Base-by-base conservation (phyloP, 2,888 invertebrate species). In the Eilema depressum region DNA sequence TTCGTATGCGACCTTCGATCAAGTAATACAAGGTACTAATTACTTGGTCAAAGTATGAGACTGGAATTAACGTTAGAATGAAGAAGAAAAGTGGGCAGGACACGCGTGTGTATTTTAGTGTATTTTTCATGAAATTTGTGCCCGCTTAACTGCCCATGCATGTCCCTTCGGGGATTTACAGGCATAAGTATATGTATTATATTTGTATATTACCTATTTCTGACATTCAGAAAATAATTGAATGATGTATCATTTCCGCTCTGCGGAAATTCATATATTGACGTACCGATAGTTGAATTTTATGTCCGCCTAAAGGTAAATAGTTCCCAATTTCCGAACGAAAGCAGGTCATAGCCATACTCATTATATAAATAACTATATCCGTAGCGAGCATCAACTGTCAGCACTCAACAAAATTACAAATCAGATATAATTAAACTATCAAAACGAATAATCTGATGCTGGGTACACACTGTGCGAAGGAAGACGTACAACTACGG, bases 401-500 rank as follows among this genome's bases (percentile, higher is more conserved):
- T 53, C 67, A 23, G 53, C 60, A 26, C 23, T 41, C 14, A 56
- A 61, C 20, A 10, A 30, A 57, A 26, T 57, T 26, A 65, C 63
- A 26, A 64, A 53, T 61, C 20, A 28, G 8, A 5, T 62, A 37
- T 61, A 66, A 70, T 70, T 65, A 28, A 70, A 37, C 69, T 70
- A 66, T 66, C 69, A 61, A 56, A 70, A 56, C 41, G 30, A 56
- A 62, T 56, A 20, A 30, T 57, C 57, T n/a, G 12, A 28, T n/a
- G 53, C 53, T n/a, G 10, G n/a, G 53, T 53, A 53, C 53, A 53
- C 53, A 53, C 53, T n/a, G 5, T 20, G 5, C 7, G 47, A 20
- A 20, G 14, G 47, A 47, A 4, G 10, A 53, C 53, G n/a, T 53
- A 53, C 53, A 53, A 47, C 47, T 7, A 20, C 5, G 20, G 7